Percentiles rank a stretch among this genome's conserved stretches.
These are phyloP conservation scores for Platalea minor DNA, from an alignment of 2,797 vertebrate genomes.

Conservation along the genomic window DNA sequence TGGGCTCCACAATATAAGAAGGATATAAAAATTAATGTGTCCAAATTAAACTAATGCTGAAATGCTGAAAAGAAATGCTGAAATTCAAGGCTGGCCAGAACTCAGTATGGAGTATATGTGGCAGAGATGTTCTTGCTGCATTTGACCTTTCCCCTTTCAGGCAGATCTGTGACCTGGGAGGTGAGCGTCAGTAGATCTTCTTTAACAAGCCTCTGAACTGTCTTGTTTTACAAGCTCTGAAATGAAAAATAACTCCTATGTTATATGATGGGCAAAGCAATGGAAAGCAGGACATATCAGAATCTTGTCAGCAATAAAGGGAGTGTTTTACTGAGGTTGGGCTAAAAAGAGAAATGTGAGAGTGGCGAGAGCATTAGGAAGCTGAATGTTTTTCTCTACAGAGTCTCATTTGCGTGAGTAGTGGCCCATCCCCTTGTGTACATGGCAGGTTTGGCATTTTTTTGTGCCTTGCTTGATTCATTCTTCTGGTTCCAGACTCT, in stretches of 20 bases:
- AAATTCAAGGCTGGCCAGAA: constrained; percentile 86
- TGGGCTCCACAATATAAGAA: background rate
- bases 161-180: constrained; percentile 82
- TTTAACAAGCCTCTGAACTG: background rate
- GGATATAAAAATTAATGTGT: background rate
- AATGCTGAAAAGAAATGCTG: constrained; percentile 73
- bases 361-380: background rate
- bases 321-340: background rate
- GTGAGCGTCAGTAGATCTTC: constrained; percentile 33
- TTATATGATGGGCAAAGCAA: background rate
- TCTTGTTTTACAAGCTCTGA: background rate
- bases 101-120: constrained; percentile 84
- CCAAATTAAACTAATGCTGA: background rate
- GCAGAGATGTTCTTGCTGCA: constrained; percentile 78
- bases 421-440: background rate
- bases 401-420: background rate
- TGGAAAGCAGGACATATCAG: background rate
- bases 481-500: no score
- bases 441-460: background rate
- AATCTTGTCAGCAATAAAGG: background rate
- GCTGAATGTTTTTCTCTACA: background rate
- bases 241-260: background rate
- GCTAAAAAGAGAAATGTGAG: background rate
- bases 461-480: background rate
- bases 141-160: constrained; percentile 84